phyloP scores from a whole-genome alignment of 2,113 vertebrate species.

The Pteropus alecto region DNA sequence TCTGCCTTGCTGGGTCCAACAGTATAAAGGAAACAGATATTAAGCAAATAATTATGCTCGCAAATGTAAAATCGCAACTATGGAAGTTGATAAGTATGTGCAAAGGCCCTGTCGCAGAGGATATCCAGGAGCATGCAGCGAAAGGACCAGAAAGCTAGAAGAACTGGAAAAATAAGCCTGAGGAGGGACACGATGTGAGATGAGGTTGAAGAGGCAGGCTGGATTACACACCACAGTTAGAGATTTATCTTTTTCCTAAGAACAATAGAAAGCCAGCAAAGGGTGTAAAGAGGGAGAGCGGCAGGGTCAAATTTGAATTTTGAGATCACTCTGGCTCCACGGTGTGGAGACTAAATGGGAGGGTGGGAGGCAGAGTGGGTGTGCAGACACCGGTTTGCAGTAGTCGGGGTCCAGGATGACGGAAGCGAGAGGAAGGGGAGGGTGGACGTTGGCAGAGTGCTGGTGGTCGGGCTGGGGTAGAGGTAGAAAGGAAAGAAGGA shows the following conservation, averaged over 20 bases:
- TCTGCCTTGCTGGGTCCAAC: neutral
- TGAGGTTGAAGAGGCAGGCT: neutral
- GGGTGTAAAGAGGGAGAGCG: neutral
- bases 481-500: neutral
- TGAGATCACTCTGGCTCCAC: neutral
- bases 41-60: neutral
- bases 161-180: neutral
- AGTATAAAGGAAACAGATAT: neutral
- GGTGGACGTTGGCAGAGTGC: neutral
- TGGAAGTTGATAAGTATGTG: neutral
- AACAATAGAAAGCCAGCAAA: neutral
- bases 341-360: neutral
- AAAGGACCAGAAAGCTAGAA: neutral
- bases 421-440: neutral
- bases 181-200: neutral
- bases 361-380: neutral
- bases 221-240: neutral
- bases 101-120: neutral
- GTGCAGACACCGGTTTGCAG: neutral
- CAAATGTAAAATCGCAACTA: neutral
- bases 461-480: too few species aligned
- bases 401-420: neutral
- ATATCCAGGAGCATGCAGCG: neutral
- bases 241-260: neutral
- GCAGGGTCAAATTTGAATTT: neutral